These are phyloP conservation scores for Murina feae DNA, from an alignment of 2,113 vertebrate species.

Conservation along the genomic window DNA sequence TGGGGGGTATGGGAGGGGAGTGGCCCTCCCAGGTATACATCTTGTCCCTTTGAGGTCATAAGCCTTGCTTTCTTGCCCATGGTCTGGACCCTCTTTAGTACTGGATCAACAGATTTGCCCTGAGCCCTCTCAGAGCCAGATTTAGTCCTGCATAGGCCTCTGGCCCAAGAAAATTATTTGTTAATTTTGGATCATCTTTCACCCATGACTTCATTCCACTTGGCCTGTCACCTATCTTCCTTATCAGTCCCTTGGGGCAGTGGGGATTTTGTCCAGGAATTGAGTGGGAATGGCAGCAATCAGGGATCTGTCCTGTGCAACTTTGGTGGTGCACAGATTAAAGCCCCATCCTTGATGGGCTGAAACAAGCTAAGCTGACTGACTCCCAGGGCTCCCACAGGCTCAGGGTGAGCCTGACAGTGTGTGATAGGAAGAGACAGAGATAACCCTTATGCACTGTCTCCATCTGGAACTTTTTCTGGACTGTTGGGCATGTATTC, in stretches of 20 bases:
- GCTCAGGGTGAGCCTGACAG: neutral
- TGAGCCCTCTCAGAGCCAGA: neutral
- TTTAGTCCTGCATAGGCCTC: neutral
- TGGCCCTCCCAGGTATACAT: neutral
- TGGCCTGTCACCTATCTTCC: neutral
- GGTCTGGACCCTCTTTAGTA: neutral
- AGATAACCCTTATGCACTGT: neutral
- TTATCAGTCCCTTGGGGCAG: neutral
- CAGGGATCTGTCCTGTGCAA: neutral
- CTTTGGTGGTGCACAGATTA: neutral
- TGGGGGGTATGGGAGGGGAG: neutral
- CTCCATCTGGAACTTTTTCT: neutral
- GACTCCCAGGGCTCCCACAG: neutral
- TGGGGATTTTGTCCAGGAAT: neutral
- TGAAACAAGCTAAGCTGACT: neutral
- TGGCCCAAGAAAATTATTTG: neutral
- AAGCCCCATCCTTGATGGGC: neutral
- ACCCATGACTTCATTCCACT: neutral
- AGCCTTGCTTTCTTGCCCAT: neutral
- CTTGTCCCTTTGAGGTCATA: neutral
- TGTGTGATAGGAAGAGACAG: neutral
- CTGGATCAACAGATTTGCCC: neutral
- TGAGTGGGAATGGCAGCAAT: neutral
- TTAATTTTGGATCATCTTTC: neutral
- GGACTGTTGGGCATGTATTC: neutral